A percentile compares a stretch with the other conserved stretches of the same genome.
phyloP scores from a whole-genome alignment of 2,113 vertebrate species.

The Notothenia rossii region DNA sequence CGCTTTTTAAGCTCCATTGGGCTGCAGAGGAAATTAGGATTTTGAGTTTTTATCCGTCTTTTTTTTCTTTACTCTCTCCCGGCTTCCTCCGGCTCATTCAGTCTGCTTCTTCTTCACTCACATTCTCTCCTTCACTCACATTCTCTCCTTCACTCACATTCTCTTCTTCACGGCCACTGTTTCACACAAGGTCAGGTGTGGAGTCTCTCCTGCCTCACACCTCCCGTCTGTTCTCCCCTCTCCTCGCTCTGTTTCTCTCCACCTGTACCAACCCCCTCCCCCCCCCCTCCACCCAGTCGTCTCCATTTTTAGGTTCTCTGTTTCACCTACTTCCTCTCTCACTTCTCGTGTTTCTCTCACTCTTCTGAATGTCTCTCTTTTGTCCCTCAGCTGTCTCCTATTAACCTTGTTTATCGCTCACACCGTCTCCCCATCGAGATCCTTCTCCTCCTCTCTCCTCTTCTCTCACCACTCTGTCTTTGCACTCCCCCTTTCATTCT shows the following conservation, averaged over 20 bases:
- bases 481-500: constrained; percentile 58
- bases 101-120: not conserved
- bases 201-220: constrained; percentile 37
- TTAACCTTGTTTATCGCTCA: constrained; percentile 68
- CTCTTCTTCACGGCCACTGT: constrained; percentile 30
- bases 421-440: constrained; percentile 38
- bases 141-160: constrained; percentile 12
- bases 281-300: not conserved
- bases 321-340: constrained; percentile 32
- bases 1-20: constrained; percentile 68
- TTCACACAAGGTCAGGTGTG: constrained; percentile 70
- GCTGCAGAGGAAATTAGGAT: constrained; percentile 64
- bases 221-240: constrained; percentile 35
- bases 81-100: constrained; percentile 26
- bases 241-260: constrained; percentile 52
- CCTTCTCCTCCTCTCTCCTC: constrained; percentile 31
- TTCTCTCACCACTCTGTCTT: constrained; percentile 42
- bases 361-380: constrained; percentile 41
- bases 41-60: constrained; percentile 10
- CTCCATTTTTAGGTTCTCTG: constrained; percentile 50
- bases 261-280: not conserved
- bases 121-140: constrained; percentile 10
- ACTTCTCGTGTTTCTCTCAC: constrained; percentile 24
- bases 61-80: not conserved
- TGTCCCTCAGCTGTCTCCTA: constrained; percentile 68